phyloP scores from a whole-genome alignment of 1,140 invertebrate species.

The Penaeus chinensis region DNA sequence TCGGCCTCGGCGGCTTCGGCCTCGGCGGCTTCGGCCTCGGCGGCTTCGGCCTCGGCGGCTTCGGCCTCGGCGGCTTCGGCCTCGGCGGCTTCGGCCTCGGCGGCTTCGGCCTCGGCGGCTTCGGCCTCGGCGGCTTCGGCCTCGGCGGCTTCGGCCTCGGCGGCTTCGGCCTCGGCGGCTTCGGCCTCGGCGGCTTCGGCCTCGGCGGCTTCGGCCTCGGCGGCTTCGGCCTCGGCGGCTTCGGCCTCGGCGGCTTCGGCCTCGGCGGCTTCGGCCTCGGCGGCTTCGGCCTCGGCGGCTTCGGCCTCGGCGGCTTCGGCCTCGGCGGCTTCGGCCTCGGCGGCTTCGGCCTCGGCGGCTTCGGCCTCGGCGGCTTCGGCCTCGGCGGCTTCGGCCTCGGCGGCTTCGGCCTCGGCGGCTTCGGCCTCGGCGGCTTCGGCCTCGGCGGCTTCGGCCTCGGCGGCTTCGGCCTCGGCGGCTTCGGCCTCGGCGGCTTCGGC shows the following conservation, averaged over 20 bases:
- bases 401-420: slow-evolving; percentile 8
- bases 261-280: slow-evolving; percentile 36
- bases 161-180: slow-evolving; percentile 22
- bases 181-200: neutral
- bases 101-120: slow-evolving; percentile 28
- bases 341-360: neutral
- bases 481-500: slow-evolving; percentile 20
- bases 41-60: slow-evolving; percentile 19
- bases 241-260: slow-evolving; percentile 24
- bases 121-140: slow-evolving; percentile 7
- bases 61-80: neutral
- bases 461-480: too few species aligned
- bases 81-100: slow-evolving; percentile 2
- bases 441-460: too few species aligned
- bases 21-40: slow-evolving; percentile 11
- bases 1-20: slow-evolving; percentile 27
- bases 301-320: slow-evolving; percentile 15
- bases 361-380: neutral
- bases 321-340: slow-evolving; percentile 5
- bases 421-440: slow-evolving; percentile 17
- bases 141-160: slow-evolving; percentile 5
- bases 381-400: slow-evolving; percentile 16
- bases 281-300: slow-evolving; percentile 38
- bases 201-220: too few species aligned
- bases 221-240: neutral